phyloP scores from a whole-genome alignment of 2,797 vertebrate species.

The Cossypha caffra region DNA sequence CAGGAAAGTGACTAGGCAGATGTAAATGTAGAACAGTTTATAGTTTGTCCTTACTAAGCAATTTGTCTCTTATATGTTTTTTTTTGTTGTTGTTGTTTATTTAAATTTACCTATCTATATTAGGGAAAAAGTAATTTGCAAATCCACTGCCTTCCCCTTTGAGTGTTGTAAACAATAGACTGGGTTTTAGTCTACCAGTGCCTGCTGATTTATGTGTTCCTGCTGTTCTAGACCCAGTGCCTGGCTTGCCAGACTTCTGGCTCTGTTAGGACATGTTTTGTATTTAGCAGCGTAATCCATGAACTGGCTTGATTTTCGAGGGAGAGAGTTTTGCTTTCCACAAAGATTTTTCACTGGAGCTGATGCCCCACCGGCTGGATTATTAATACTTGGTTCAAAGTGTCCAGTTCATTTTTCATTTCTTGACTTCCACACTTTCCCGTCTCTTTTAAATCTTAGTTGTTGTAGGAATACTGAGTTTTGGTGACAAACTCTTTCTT shows the following conservation, averaged over 20 bases:
- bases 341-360: neutral
- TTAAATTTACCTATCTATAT: neutral
- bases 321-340: neutral
- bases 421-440: neutral
- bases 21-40: neutral
- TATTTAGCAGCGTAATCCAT: neutral
- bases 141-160: neutral
- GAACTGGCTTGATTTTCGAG: neutral
- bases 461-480: neutral
- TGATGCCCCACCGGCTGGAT: neutral
- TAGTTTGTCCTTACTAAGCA: neutral
- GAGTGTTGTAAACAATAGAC: neutral
- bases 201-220: neutral
- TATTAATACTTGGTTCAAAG: neutral
- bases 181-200: neutral
- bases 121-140: neutral
- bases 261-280: neutral
- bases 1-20: neutral
- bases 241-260: neutral
- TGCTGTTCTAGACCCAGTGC: neutral
- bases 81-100: neutral
- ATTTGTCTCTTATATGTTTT: neutral
- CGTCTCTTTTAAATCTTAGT: neutral
- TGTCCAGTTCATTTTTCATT: neutral
- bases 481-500: neutral